Evolutionary conservation across 1,140 invertebrate species (phyloP), one percentile per base, ranked within the genome.

Genomic region (Zaprionus africanus): DNA sequence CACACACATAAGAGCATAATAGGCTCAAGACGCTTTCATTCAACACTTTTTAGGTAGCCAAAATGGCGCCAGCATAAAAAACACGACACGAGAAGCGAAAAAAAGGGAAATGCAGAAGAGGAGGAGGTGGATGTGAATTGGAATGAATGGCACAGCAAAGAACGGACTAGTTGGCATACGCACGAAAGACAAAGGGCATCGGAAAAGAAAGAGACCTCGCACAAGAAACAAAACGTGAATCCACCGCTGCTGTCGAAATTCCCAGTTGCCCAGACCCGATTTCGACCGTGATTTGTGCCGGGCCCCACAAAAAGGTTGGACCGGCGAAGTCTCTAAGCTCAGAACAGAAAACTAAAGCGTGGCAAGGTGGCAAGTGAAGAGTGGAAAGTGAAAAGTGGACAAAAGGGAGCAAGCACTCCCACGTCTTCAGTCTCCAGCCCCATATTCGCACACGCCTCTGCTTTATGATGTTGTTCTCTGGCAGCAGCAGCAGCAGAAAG

Each of bases 21-120:
- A 90, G 85, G 81, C 85, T 85, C 85, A 85, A 88, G 85, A 88
- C 81, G 79, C 82, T 90, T 88, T 67, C 79, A 88, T 88, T 88
- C 85, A 88, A 82, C 85, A 88, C 85, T 90, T 87, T 88, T 83
- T 85, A 81, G 76, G 73, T 80, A 81, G 86, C 81, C 72, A 76
- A 90, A 88, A 85, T 85, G 85, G 81, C 86, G 79, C 81, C 85
- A 82, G 72, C 76, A 86, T 79, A 68, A 82, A 75, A 86, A 71
- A 79, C 75, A 65, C 57, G 53, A 71, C 9, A 51, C 60, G 63
- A 56, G 49, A 67, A 63, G 41, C 43, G 26, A 53, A 59, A 31
- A 54, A 54, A 36, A 65, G 57, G 68, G 43, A 59, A 64, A 53
- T 71, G 24, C 36, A 26, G n/a, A 64, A 51, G 46, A 28, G 51